Evolutionary conservation across 2,797 vertebrate species (phyloP).

Genomic region (Acanthurus lineatus): DNA sequence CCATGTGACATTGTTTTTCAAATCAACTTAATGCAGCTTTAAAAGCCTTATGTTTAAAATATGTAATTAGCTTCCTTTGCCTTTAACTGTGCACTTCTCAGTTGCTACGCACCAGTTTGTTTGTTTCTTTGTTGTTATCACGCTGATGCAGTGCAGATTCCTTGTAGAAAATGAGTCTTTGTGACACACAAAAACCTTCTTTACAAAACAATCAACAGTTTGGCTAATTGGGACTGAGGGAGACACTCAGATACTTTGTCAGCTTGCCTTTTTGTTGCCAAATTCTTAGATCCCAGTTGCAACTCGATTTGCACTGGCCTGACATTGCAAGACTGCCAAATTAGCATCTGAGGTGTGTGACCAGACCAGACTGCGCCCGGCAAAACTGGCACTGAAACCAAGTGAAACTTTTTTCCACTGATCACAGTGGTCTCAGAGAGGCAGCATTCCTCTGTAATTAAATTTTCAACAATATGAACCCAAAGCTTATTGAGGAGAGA

Average conservation of each 20-base stretch:
- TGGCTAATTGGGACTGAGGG: slow-evolving; percentile 2
- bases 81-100: not conserved
- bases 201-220: slow-evolving; percentile 1
- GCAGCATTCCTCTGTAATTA: slow-evolving; percentile 7
- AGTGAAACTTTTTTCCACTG: slow-evolving; percentile 15
- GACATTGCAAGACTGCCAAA: slow-evolving; percentile 21
- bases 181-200: not conserved
- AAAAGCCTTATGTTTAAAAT: not conserved
- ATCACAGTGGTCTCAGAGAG: slow-evolving; percentile 11
- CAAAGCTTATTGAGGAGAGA: not conserved
- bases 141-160: not conserved
- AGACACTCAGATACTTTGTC: not conserved
- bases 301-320: not conserved
- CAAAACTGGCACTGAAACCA: slow-evolving; percentile 17
- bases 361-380: slow-evolving; percentile 2
- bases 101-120: not conserved
- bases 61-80: not conserved
- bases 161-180: not conserved
- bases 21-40: not conserved
- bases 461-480: not conserved
- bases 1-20: too few relatives aligned
- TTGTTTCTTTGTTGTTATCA: not conserved
- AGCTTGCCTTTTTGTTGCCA: slow-evolving; percentile 11
- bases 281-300: slow-evolving; percentile 5
- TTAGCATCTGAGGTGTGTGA: slow-evolving; percentile 7